phyloP scores from a whole-genome alignment of 2,888 invertebrate genomes.

The Mantis religiosa region DNA sequence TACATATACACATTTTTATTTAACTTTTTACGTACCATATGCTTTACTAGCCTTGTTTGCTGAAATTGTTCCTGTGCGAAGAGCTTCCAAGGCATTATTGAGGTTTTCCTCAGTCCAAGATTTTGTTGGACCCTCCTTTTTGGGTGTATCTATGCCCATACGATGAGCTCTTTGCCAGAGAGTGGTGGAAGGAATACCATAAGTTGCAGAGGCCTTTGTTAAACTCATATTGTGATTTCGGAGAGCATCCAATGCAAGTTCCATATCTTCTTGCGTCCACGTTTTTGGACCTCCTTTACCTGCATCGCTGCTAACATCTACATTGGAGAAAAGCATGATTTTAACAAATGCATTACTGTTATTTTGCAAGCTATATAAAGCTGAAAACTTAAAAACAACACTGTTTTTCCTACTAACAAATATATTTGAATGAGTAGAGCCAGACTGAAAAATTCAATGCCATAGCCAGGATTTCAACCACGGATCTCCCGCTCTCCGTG shows the following conservation, averaged over 20 bases:
- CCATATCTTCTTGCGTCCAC: conserved; percentile 89
- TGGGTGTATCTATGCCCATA: conserved; percentile 85
- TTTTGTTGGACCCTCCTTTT: conserved; percentile 82
- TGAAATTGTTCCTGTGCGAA: conserved; percentile 79
- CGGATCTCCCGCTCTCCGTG: too few relatives aligned
- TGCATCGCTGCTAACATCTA: conserved; percentile 27
- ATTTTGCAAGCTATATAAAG: too few relatives aligned
- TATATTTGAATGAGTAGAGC: too few relatives aligned
- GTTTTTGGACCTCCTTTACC: conserved; percentile 62
- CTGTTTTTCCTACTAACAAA: too few relatives aligned
- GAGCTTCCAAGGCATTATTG: conserved; percentile 74
- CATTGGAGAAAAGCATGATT: background rate
- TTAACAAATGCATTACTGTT: background rate
- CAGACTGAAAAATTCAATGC: too few relatives aligned
- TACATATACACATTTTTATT: too few relatives aligned
- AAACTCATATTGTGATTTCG: conserved; percentile 84
- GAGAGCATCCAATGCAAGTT: conserved; percentile 78
- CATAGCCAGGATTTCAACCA: too few relatives aligned
- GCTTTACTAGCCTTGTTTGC: conserved; percentile 90
- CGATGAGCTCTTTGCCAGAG: conserved; percentile 88
- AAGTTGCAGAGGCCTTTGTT: conserved; percentile 80
- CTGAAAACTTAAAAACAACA: too few relatives aligned
- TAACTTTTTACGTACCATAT: conserved; percentile 52
- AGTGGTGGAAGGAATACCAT: conserved; percentile 86
- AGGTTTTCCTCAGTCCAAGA: conserved; percentile 85